Conservation (phyloP, 2,113 vertebrate species). For the Rhynchomys soricoides region DNA sequence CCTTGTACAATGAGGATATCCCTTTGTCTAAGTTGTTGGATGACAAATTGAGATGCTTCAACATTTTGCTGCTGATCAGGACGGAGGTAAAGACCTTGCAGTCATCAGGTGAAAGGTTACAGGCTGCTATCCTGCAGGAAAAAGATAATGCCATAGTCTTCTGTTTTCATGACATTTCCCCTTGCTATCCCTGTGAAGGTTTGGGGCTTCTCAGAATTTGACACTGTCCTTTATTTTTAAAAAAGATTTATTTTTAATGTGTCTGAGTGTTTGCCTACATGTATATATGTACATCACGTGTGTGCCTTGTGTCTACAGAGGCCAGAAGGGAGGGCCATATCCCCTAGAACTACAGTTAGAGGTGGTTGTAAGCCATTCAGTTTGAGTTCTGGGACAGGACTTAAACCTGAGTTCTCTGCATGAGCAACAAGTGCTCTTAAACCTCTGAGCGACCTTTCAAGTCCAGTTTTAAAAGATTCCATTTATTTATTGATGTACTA, state of each 20-base stretch:
- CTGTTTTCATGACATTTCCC: rapidly evolving
- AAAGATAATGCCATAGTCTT: not conserved
- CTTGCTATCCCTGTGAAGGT: not conserved
- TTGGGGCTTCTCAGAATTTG: not conserved
- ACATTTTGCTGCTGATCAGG: not conserved
- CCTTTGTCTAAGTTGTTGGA: not conserved
- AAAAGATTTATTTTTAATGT: not conserved
- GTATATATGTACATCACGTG: not conserved
- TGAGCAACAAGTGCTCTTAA: not conserved
- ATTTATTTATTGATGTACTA: not conserved
- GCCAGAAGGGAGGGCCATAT: not conserved
- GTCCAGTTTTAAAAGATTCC: not conserved
- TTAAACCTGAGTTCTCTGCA: not conserved
- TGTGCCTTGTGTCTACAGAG: not conserved
- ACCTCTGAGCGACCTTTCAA: not conserved
- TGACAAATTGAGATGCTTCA: not conserved
- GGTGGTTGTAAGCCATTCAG: not conserved
- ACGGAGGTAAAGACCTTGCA: not conserved
- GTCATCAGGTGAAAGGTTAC: not conserved
- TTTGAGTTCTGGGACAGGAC: not conserved
- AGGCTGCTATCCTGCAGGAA: not conserved
- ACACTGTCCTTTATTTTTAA: not conserved
- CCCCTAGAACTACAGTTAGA: not conserved
- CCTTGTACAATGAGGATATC: rapidly evolving
- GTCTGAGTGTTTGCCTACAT: not conserved